These are phyloP conservation scores for Cavia porcellus DNA, from an alignment of 2,113 vertebrate species.

Conservation along the genomic window DNA sequence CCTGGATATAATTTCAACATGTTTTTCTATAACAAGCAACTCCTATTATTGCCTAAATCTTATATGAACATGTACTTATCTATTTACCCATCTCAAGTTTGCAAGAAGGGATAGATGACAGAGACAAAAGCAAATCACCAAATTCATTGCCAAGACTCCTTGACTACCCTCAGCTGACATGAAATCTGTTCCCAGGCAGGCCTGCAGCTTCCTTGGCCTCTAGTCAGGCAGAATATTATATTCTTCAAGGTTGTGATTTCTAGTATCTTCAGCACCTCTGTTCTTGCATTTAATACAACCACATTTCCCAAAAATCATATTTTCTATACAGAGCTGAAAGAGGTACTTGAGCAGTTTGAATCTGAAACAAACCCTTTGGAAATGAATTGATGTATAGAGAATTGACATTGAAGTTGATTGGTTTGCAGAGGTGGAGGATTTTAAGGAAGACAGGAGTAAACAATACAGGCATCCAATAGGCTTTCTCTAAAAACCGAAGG, in stretches of 20 bases:
- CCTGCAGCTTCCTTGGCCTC: background rate
- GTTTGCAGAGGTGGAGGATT: slow-evolving; percentile 63
- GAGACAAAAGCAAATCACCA: background rate
- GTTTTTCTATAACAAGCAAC: background rate
- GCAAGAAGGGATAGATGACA: background rate
- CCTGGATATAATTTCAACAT: background rate
- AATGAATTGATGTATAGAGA: slow-evolving; percentile 76
- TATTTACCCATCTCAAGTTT: background rate
- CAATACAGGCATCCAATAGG: slow-evolving; percentile 29
- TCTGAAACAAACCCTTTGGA: slow-evolving; percentile 6
- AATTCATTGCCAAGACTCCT: slow-evolving; percentile 10
- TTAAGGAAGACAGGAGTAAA: slow-evolving; percentile 55
- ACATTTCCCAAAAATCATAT: background rate
- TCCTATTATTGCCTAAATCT: background rate
- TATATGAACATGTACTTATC: background rate
- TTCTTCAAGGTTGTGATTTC: slow-evolving; percentile 18
- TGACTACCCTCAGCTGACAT: background rate
- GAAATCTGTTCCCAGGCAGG: background rate
- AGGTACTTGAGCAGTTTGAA: slow-evolving; percentile 57
- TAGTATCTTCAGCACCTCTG: background rate
- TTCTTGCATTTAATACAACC: background rate
- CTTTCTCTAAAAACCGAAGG: slow-evolving; percentile 30
- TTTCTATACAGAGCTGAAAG: slow-evolving; percentile 63
- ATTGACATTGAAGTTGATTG: slow-evolving; percentile 38
- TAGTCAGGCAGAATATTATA: background rate